Base-by-base conservation (phyloP, 1,140 invertebrate genomes). In the Heterodera schachtii region DNA sequence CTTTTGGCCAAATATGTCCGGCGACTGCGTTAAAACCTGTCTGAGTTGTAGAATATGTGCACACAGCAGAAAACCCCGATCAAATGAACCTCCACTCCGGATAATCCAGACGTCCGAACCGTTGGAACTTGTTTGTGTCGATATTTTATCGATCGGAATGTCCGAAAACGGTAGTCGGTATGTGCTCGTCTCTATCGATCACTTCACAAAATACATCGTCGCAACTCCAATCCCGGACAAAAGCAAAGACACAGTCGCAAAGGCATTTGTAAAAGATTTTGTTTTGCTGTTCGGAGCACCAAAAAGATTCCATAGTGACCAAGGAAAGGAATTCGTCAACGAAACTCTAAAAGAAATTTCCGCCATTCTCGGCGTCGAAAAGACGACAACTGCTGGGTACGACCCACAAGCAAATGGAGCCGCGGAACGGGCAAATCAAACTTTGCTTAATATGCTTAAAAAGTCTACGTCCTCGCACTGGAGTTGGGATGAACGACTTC, bases 251-350 rank as follows among this genome's bases (percentile, higher is more conserved):
- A 31, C 73, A 3, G 21, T 74, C 19, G 31, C 73, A 41, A 31
- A 43, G 3, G n/a, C 52, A 0, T 74, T 74, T 41, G 31, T 74
- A 5, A 43, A 41, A 41, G 8, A 74, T 4, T 31, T 74, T 41
- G 21, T 74, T 5, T 41, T 74, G n/a, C 8, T 74, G 3, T 41
- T 74, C 1, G 73, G 73, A 8, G 3, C n/a, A 8, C 73, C 73
- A 6, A 41, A 74, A 6, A 3, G 7, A 31, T 7, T 74, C 21
- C 73, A 74, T 31, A 41, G 21, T 2, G 73, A 74, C 31, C n/a
- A 74, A 21, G 73, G 73, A 41, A 74, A 74, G 52, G 73, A 74
- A 43, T 74, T 74, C 43, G n/a, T 74, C 7, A 74, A 74, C 8
- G 31, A 74, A 41, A 74, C 31, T 8, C 9, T 74, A 21, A 8